These are phyloP conservation scores for Phyllotis vaccarum DNA, from an alignment of 2,797 vertebrate genomes.

Conservation along the genomic window DNA sequence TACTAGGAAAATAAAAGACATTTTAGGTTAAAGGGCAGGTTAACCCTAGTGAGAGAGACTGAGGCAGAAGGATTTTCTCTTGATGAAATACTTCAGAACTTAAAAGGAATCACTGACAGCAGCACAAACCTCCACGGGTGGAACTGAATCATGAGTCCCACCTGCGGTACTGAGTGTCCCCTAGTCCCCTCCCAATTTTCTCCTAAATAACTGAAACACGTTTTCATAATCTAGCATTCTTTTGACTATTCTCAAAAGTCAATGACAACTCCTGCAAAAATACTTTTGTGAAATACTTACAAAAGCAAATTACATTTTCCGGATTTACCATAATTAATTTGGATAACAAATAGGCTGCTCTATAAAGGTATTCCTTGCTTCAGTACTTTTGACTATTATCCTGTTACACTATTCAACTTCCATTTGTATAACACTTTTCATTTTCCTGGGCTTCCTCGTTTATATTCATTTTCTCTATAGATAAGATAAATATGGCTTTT, in stretches of 20 bases:
- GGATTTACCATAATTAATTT: constrained; percentile 20
- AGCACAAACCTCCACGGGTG: neutral
- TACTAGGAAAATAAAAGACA: neutral
- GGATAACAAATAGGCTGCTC: constrained; percentile 6
- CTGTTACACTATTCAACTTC: neutral
- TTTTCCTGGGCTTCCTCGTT: constrained; percentile 19
- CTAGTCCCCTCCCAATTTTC: neutral
- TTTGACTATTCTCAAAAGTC: neutral
- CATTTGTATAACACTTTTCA: neutral
- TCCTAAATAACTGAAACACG: neutral
- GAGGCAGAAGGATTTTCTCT: neutral
- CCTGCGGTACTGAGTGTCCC: neutral
- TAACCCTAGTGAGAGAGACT: neutral
- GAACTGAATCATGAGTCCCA: neutral
- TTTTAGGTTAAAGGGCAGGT: neutral
- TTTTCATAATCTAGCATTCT: neutral
- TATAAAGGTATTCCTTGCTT: neutral
- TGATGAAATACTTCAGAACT: neutral
- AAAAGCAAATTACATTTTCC: neutral
- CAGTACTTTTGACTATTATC: constrained; percentile 4
- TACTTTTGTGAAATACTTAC: neutral
- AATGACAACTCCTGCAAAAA: neutral
- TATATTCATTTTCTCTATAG: constrained; percentile 23
- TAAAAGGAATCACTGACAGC: neutral
- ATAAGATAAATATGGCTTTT: constrained; percentile 48